Percentiles rank a stretch among this genome's conserved stretches.
phyloP scores from a whole-genome alignment of 2,888 invertebrate genomes.

The Trachelus troglodyta region DNA sequence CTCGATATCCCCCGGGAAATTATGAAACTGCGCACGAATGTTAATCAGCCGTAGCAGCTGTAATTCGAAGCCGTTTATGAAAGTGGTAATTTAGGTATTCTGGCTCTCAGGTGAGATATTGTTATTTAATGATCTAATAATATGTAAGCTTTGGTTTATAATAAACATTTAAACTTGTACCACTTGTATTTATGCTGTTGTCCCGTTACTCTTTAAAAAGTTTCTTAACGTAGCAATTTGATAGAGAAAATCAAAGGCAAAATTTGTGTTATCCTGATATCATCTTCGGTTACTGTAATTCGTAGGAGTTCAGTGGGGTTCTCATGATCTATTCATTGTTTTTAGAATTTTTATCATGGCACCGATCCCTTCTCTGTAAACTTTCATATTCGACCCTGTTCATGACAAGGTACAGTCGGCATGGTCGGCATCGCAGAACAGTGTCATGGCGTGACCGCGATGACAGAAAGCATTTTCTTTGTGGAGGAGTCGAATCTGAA shows the following conservation, averaged over 20 bases:
- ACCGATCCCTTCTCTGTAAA: not conserved
- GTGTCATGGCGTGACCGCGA: conserved; percentile 50
- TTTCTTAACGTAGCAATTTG: not conserved
- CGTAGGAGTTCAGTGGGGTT: not conserved
- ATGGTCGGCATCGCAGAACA: conserved; percentile 4
- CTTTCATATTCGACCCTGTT: not conserved
- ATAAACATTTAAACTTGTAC: conserved; percentile 63
- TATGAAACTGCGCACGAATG: conserved; percentile 9
- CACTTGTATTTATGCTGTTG: not conserved
- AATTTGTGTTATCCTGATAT: not conserved
- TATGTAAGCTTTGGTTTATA: conserved; percentile 62
- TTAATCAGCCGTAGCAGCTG: not conserved
- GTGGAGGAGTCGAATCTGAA: conserved; percentile 32
- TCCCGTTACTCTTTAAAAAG: not conserved
- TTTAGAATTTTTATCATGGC: not conserved
- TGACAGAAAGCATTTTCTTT: conserved; percentile 40
- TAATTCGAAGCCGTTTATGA: not conserved
- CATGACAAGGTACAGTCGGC: not conserved
- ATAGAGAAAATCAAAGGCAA: not conserved
- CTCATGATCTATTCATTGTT: not conserved
- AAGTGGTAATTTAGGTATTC: conserved; percentile 31
- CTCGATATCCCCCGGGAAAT: not conserved
- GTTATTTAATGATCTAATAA: conserved; percentile 53
- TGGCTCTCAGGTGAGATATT: conserved; percentile 61
- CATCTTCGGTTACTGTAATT: not conserved